These are phyloP conservation scores for Sialia sialis DNA, from an alignment of 2,113 vertebrate species.

Conservation along the genomic window DNA sequence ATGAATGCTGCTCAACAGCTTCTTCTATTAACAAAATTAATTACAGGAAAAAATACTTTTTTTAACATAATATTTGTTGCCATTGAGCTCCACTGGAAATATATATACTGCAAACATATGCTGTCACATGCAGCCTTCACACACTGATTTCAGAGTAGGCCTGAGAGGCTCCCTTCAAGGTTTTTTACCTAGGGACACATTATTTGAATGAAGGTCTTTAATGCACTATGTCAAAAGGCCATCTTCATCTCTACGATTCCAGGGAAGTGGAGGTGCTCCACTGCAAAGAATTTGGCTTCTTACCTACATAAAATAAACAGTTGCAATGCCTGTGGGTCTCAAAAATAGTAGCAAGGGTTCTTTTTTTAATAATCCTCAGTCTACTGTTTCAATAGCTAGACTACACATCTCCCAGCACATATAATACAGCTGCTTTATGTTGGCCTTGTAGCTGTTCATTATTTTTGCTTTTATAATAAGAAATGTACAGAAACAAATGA, in stretches of 20 bases:
- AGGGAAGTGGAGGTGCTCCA: not conserved
- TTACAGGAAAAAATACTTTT: not conserved
- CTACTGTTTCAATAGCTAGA: slow-evolving; percentile 28
- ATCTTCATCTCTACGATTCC: not conserved
- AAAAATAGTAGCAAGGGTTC: not conserved
- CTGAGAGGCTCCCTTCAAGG: slow-evolving; percentile 4
- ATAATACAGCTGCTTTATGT: slow-evolving; percentile 37
- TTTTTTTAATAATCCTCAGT: slow-evolving; percentile 25
- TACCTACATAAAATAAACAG: slow-evolving; percentile 45
- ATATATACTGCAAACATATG: not conserved
- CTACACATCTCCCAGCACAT: not conserved
- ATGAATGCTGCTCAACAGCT: slow-evolving; percentile 2
- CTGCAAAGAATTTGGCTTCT: slow-evolving; percentile 21
- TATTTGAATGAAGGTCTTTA: slow-evolving; percentile 15
- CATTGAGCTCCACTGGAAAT: not conserved
- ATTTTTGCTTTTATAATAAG: slow-evolving; percentile 41
- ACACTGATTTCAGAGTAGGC: not conserved
- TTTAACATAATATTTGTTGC: not conserved
- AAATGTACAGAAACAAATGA: slow-evolving; percentile 46
- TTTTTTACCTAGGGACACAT: not conserved
- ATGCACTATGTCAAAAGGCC: not conserved
- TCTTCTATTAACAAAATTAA: not conserved
- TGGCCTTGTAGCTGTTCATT: slow-evolving; percentile 31
- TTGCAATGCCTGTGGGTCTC: not conserved
- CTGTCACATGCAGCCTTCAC: not conserved